A percentile compares a stretch with the other conserved stretches of the same genome.
phyloP scores from a whole-genome alignment of 2,888 invertebrate genomes.

The Notocelia uddmanniana region DNA sequence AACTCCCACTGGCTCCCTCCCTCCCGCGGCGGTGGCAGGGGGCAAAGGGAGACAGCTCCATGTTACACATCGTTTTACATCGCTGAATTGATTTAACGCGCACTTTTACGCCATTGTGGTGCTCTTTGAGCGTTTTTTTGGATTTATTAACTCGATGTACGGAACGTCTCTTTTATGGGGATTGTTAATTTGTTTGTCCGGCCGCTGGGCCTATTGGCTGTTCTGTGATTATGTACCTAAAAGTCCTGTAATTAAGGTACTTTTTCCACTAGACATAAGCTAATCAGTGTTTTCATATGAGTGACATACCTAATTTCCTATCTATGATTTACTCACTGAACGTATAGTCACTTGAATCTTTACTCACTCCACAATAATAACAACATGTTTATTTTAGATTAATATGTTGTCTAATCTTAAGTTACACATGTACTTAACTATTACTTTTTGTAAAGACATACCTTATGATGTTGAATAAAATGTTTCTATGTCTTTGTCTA shows the following conservation, averaged over 20 bases:
- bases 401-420: no score
- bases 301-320: no score
- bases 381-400: no score
- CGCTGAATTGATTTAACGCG: constrained; percentile 52
- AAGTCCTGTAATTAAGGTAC: background rate
- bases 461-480: no score
- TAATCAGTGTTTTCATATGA: no score
- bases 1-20: constrained; percentile 35
- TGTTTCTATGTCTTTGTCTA: no score
- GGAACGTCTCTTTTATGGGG: constrained; percentile 30
- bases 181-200: constrained; percentile 29
- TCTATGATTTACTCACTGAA: no score
- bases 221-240: constrained; percentile 1
- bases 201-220: background rate
- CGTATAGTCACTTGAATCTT: no score
- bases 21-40: background rate
- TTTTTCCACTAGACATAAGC: no score
- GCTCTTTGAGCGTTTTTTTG: constrained; percentile 42
- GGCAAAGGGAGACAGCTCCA: constrained; percentile 38
- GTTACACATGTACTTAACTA: no score
- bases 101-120: constrained; percentile 50
- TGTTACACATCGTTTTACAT: constrained; percentile 52
- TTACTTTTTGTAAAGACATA: no score
- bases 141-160: constrained; percentile 42
- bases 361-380: no score